These are phyloP conservation scores for Thelaira solivaga DNA, from an alignment of 2,888 invertebrate genomes.

Conservation along the genomic window DNA sequence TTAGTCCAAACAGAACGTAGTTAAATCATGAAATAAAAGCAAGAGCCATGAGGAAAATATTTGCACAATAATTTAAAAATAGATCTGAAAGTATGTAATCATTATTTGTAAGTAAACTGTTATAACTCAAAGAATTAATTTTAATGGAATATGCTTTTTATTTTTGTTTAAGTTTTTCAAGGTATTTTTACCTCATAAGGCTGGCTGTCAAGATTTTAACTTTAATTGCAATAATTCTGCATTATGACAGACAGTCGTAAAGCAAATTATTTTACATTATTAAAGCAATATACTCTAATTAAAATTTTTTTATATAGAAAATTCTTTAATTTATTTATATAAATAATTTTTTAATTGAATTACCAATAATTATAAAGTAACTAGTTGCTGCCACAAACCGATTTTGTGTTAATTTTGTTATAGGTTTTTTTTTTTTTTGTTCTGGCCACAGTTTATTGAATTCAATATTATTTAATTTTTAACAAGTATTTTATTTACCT, in stretches of 20 bases:
- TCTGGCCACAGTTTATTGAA: slow-evolving; percentile 2
- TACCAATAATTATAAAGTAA: not conserved
- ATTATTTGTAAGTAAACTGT: too few species aligned
- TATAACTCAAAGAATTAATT: too few species aligned
- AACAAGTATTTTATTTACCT: slow-evolving; percentile 14
- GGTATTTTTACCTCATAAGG: too few species aligned
- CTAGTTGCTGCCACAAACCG: not conserved
- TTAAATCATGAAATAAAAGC: not conserved
- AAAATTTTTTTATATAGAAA: not conserved
- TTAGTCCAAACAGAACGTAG: not conserved
- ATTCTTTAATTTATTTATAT: not conserved
- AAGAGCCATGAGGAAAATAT: not conserved
- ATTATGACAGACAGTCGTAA: too few species aligned
- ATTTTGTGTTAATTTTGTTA: slow-evolving; percentile 18
- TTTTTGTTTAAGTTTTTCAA: too few species aligned
- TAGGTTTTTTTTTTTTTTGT: not conserved
- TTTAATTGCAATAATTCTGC: too few species aligned
- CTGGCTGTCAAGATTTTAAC: too few species aligned
- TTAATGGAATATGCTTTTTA: too few species aligned
- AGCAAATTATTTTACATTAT: too few species aligned
- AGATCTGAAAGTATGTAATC: not conserved
- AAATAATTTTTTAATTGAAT: not conserved
- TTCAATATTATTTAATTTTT: not conserved
- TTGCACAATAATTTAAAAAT: not conserved
- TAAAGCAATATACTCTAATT: too few species aligned